Evolutionary conservation across 2,888 invertebrate genomes (phyloP).

Genomic region (Epistrophe eligans): DNA sequence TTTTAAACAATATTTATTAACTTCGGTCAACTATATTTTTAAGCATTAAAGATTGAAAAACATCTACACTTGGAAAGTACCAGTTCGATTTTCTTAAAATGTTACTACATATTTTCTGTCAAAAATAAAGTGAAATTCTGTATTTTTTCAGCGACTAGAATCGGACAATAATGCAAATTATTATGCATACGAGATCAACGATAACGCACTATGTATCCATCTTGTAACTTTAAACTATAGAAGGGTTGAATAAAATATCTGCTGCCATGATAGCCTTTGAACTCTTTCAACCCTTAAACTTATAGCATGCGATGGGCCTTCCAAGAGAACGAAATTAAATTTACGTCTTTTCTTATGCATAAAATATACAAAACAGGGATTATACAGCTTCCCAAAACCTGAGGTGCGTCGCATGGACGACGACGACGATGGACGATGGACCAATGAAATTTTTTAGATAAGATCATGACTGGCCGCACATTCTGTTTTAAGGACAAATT

Average conservation of each 20-base stretch:
- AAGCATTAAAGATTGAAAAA: too few species aligned
- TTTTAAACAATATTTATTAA: too few species aligned
- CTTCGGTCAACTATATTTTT: too few species aligned
- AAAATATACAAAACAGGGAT: background rate
- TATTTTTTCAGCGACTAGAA: background rate
- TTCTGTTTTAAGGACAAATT: constrained; percentile 29
- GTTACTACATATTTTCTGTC: too few species aligned
- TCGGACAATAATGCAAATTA: background rate
- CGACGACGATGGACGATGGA: constrained; percentile 5
- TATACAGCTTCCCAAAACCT: constrained; percentile 26
- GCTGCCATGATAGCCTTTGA: constrained; percentile 25
- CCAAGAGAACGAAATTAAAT: background rate
- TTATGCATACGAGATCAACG: background rate
- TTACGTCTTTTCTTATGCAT: constrained; percentile 18
- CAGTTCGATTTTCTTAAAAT: too few species aligned
- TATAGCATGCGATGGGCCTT: background rate
- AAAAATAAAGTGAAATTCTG: too few species aligned
- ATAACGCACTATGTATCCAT: background rate
- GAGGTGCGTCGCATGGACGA: background rate
- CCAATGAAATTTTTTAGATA: constrained; percentile 41
- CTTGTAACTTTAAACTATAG: constrained; percentile 16
- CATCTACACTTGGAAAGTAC: too few species aligned
- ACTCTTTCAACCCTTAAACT: constrained; percentile 27
- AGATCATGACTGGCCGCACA: constrained; percentile 32
- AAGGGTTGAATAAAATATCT: constrained; percentile 21